These are phyloP conservation scores for Bovichtus variegatus DNA, from an alignment of 2,797 vertebrate species.

Conservation along the genomic window DNA sequence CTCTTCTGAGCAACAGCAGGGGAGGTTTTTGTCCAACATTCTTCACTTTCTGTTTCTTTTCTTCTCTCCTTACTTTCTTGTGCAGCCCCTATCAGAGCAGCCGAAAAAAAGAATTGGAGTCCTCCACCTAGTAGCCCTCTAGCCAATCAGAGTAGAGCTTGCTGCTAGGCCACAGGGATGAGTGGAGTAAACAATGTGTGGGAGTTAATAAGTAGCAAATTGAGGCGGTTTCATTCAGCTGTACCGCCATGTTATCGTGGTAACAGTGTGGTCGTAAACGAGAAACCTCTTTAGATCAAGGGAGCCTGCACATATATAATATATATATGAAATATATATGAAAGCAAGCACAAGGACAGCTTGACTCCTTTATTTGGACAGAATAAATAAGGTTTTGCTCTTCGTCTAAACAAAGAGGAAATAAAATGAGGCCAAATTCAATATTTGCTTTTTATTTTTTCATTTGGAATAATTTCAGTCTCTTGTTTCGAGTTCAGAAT, in stretches of 20 bases:
- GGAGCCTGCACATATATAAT: slow-evolving; percentile 21
- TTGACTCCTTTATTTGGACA: slow-evolving; percentile 84
- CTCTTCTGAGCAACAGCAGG: slow-evolving; percentile 58
- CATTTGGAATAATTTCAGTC: slow-evolving; percentile 70
- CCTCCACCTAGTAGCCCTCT: slow-evolving; percentile 49
- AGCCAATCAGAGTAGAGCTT: slow-evolving; percentile 71
- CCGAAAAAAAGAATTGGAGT: slow-evolving; percentile 35
- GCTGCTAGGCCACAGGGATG: slow-evolving; percentile 39
- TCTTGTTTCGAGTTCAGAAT: slow-evolving; percentile 80
- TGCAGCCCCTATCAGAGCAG: slow-evolving; percentile 22
- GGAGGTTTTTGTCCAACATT: slow-evolving; percentile 47
- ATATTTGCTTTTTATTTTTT: slow-evolving; percentile 80
- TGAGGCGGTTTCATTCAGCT: slow-evolving; percentile 31
- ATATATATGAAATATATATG: slow-evolving; percentile 1
- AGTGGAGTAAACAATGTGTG: slow-evolving; percentile 22
- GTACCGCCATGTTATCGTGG: slow-evolving; percentile 25
- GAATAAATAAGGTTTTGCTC: slow-evolving; percentile 79
- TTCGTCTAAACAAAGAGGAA: slow-evolving; percentile 51
- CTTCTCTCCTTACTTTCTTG: slow-evolving; percentile 14
- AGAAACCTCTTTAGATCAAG: slow-evolving; percentile 15
- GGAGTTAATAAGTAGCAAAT: slow-evolving; percentile 42
- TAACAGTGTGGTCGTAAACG: slow-evolving; percentile 7
- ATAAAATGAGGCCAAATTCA: slow-evolving; percentile 80
- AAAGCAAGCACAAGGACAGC: slow-evolving; percentile 93
- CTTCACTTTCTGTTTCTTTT: slow-evolving; percentile 28